Evolutionary conservation across 2,888 invertebrate genomes (phyloP), one percentile per base, ranked within the genome.

Genomic region (Biston stratarius): DNA sequence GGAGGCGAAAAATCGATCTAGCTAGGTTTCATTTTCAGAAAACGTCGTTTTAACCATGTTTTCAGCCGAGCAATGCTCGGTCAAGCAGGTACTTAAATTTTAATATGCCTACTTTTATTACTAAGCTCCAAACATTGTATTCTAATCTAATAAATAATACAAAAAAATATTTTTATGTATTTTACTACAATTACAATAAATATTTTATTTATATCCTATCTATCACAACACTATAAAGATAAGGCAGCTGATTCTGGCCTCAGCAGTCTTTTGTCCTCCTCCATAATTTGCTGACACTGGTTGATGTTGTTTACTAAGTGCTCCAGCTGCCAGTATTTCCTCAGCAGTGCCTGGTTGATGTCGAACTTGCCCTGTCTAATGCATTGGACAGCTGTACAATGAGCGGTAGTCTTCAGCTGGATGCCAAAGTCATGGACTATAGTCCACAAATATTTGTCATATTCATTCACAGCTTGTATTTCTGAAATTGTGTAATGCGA

Each of bases 391-490:
- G 95, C 95, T 0, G 95, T 96, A 81, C 98, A 98, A 73, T 97
- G 96, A 0, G 99, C 99, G 0, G 96, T 95, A 1, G 97, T 96
- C 77, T 96, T 96, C 47, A 99, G 83, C 80, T 96, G 95, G 0
- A 97, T 83, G 6, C 98, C 99, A 45, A 99, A 91, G 70, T 98
- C 97, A 83, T 98, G 96, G 12, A 99, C 89, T n/a, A 99, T 78
- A 0, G 95, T 94, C 84, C 96, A 96, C 15, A 99, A 88, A 83
- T 96, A 98, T 52, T 94, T 90, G 73, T 97, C 97, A 76, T 95
- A 95, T 88, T 99, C 99, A 89, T 99, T 98, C 34, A 98, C 95
- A 45, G 96, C 95, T 83, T 98, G 97, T 38, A 99, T 92, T 94
- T 99, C 99, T 97, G 94, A 62, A 93, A 94, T 71, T 40, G 40